These are phyloP conservation scores for Epinotia brunnichana DNA, from an alignment of 2,888 invertebrate genomes.

Conservation along the genomic window DNA sequence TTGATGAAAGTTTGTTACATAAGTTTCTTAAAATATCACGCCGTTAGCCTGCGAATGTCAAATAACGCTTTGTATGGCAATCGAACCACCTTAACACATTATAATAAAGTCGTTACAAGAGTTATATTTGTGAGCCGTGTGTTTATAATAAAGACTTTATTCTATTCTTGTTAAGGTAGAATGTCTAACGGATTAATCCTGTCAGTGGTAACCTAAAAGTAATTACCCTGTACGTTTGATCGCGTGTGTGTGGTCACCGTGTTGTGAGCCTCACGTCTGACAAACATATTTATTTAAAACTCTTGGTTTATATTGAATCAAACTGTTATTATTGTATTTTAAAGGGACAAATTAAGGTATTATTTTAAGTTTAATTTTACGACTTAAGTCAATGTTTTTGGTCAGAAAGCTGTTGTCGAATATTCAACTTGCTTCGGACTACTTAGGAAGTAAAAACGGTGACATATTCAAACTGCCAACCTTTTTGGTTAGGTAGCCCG, in stretches of 20 bases:
- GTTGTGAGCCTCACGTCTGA: background rate
- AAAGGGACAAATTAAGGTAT: constrained; percentile 49
- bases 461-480: background rate
- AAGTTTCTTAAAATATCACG: too few relatives aligned
- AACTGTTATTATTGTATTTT: constrained; percentile 45
- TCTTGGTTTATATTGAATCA: constrained; percentile 38
- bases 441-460: background rate
- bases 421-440: background rate
- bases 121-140: background rate
- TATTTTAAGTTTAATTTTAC: constrained; percentile 57
- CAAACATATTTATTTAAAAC: constrained; percentile 39
- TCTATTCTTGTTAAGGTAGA: background rate
- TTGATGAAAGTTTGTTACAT: too few relatives aligned
- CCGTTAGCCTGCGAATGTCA: too few relatives aligned
- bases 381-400: constrained; percentile 58
- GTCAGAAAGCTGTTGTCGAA: constrained; percentile 68
- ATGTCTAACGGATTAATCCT: background rate
- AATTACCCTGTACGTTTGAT: background rate
- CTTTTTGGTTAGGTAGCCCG: constrained; percentile 48
- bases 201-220: background rate
- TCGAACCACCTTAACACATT: background rate
- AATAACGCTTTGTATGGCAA: too few relatives aligned
- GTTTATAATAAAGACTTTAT: background rate
- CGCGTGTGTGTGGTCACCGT: constrained; percentile 1
- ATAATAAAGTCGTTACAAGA: background rate